Base-by-base conservation (phyloP, 2,113 vertebrate genomes). In the Indicator indicator region DNA sequence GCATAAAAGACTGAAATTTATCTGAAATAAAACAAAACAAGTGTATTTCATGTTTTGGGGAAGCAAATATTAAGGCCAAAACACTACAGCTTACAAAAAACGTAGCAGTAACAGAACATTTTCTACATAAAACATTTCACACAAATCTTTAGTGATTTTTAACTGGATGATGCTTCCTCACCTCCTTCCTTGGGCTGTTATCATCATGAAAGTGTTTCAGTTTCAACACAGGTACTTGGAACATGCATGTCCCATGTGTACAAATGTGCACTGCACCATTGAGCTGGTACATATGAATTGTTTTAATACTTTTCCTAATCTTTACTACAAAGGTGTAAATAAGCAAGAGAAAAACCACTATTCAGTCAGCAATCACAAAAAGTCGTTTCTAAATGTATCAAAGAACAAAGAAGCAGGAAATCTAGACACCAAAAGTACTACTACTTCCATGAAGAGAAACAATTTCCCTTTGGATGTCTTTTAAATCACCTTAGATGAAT, bases 11-110 rank as follows among this genome's bases (percentile, higher is more conserved):
- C 20, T 21, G 74, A 55, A 62, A 27, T 64, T 81, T 65, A 5
- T 13, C 94, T 60, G 32, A 81, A 87, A 72, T 77, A 84, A 70
- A 83, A 60, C 17, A 64, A 92, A 90, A 48, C 20, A 48, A 56
- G 17, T n/a, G 2, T 68, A 77, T 59, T 90, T 60, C 3, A 9
- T 36, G 52, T 32, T 46, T 73, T 52, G 30, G 38, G 19, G 16
- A 44, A 85, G 83, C 76, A 88, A 54, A 58, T 62, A 33, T 33
- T 81, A 59, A 62, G 38, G 67, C 44, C 18, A 85, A 12, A 92
- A 40, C 38, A 16, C 28, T 59, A 9, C 7, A 83, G 92, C 6
- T 42, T 81, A n/a, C 28, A 83, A 69, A 59, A 70, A 58, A 6
- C 3, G 1, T 2, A 80, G 33, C 26, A 62, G 24, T 42, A 92